A percentile compares a stretch with the other conserved stretches of the same genome.
Conservation (phyloP, 2,113 vertebrate species). For the Rhinoptilus africanus region DNA sequence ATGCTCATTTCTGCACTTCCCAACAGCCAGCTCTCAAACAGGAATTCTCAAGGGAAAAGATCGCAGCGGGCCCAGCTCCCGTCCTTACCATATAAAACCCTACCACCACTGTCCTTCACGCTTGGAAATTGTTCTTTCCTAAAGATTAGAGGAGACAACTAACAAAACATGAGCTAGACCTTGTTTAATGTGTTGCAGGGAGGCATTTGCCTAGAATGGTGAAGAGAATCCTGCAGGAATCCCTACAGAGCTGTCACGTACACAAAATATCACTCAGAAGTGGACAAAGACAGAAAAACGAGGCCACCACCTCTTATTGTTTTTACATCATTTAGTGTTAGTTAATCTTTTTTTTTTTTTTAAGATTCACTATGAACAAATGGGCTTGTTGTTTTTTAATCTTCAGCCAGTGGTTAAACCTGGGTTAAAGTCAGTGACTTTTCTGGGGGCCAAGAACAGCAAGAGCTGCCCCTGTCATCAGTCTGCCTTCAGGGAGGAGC, state of each 20-base stretch:
- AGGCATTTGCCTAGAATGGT: background rate
- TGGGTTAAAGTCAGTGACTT: background rate
- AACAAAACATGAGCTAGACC: background rate
- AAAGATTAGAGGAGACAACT: background rate
- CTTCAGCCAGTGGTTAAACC: background rate
- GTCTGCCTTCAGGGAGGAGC: background rate
- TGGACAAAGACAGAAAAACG: background rate
- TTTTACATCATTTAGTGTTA: background rate
- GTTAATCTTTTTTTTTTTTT: background rate
- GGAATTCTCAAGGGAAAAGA: background rate
- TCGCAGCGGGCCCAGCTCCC: background rate
- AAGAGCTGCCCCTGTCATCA: background rate
- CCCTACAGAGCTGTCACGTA: background rate
- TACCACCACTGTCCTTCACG: background rate
- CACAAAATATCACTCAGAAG: background rate
- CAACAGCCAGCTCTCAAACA: background rate
- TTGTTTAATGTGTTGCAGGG: background rate
- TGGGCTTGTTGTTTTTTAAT: background rate
- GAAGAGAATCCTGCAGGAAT: background rate
- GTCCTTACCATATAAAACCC: background rate
- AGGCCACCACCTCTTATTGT: background rate
- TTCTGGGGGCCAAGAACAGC: background rate
- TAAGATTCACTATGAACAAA: background rate
- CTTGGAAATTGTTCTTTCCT: background rate
- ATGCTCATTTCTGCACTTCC: background rate